Evolutionary conservation across 2,113 vertebrate species (phyloP).

Genomic region (Barbus barbus): DNA sequence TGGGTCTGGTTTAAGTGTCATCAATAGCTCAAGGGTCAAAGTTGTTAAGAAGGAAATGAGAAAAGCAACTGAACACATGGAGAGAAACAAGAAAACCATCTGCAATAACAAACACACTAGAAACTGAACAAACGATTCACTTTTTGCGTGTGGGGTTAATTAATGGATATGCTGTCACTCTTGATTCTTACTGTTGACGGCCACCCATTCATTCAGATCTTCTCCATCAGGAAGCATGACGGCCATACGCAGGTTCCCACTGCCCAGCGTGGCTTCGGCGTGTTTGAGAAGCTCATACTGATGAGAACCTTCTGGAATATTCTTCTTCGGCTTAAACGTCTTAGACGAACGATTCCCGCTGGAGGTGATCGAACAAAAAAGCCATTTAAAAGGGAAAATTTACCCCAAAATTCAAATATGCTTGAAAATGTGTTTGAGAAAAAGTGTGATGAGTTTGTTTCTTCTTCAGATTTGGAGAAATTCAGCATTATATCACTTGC

Average conservation of each 20-base stretch:
- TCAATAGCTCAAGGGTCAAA: slow-evolving; percentile 28
- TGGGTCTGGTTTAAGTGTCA: background rate
- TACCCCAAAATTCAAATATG: too few species aligned
- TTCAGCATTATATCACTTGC: too few species aligned
- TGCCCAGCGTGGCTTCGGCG: slow-evolving; percentile 91
- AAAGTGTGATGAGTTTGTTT: too few species aligned
- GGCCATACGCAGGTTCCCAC: slow-evolving; percentile 92
- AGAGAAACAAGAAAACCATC: slow-evolving; percentile 23
- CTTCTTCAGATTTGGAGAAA: too few species aligned
- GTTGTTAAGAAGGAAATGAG: background rate
- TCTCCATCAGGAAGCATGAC: slow-evolving; percentile 94
- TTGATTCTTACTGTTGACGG: slow-evolving; percentile 84
- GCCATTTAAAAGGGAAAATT: background rate
- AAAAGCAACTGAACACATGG: background rate
- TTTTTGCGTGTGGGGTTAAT: background rate
- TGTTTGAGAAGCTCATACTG: slow-evolving; percentile 95
- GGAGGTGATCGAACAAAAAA: slow-evolving; percentile 42
- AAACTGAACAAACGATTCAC: background rate
- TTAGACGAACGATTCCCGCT: slow-evolving; percentile 89
- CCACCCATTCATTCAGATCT: slow-evolving; percentile 74
- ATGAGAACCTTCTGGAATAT: slow-evolving; percentile 93
- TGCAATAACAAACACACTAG: background rate
- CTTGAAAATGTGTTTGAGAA: too few species aligned
- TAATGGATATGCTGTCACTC: slow-evolving; percentile 1
- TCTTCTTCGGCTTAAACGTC: slow-evolving; percentile 97